Base-by-base conservation (phyloP, 2,888 invertebrate species). In the Brachyptera risi region DNA sequence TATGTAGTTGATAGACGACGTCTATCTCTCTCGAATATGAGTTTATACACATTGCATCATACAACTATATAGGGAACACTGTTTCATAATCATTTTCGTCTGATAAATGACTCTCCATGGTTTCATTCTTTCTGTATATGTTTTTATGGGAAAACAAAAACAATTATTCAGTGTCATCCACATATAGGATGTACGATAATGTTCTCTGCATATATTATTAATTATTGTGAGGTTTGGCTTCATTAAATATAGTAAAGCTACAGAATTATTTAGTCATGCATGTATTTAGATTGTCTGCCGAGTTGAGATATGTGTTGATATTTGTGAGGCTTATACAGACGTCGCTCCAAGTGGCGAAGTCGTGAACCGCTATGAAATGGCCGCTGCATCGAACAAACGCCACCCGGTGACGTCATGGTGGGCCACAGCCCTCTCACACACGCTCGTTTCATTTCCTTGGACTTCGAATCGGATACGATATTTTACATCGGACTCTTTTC, bases 401-500 rank as follows among this genome's bases (percentile, higher is more conserved):
- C n/a, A n/a, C n/a, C n/a, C n/a, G n/a, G n/a, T n/a, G n/a, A n/a
- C n/a, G n/a, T n/a, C n/a, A n/a, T n/a, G n/a, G n/a, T n/a, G n/a
- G n/a, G n/a, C n/a, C n/a, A n/a, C n/a, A n/a, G n/a, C n/a, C n/a
- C n/a, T n/a, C n/a, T n/a, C n/a, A n/a, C n/a, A n/a, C n/a, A n/a
- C n/a, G n/a, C n/a, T n/a, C n/a, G n/a, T n/a, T n/a, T 7, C 31
- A 31, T 31, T 31, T 7, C 5, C 31, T 31, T 31, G 31, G 31
- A 31, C 31, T 11, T 11, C 5, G 31, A 11, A 11, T n/a, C 7
- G 47, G 21, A 24, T 21, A 24, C 24, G 47, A 47, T 47, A 47
- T 47, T 47, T 47, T 47, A 47, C 24, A 47, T 24, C 47, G 24
- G 23, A 24, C 47, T 47, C 47, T 47, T 47, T 47, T 47, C 23